Evolutionary conservation across 1,140 invertebrate genomes (phyloP), one percentile per base, ranked within the genome.

Genomic region (Melitaea cinxia): DNA sequence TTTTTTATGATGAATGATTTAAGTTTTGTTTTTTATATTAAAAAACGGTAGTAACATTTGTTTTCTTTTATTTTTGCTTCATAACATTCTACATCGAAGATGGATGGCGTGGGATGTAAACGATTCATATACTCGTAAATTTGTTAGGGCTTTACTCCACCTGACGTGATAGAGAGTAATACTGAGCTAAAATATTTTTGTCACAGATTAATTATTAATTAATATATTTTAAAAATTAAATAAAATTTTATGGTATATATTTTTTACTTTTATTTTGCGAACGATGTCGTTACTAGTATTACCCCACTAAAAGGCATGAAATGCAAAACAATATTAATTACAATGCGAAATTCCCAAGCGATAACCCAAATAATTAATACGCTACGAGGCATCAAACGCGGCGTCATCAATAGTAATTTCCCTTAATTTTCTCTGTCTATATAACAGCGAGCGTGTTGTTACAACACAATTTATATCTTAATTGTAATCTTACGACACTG

Each of bases 391-490:
- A 72, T 80, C 70, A 72, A 78, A 73, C 65, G 54, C 54, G 64
- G 28, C 69, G 68, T 73, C 71, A 72, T 68, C 68, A 77, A 68
- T 72, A 57, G 68, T 64, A 70, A 73, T 78, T 67, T 66, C 72
- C 71, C 67, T 80, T 78, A 68, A 80, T 76, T 72, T 68, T 67
- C 55, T 37, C 55, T 70, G 10, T 35, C 7, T 56, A 49, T 37
- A 14, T 54, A 59, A 35, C n/a, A 6, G 6, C 3, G 49, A 35
- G 50, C 50, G 56, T 65, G 56, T 70, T 67, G 52, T 60, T 65
- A 61, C 50, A 70, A 73, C 35, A 72, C 70, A 68, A 75, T 75
- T 77, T 73, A 69, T 76, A 73, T 78, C 67, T 61, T 62, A 75
- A 73, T 72, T 73, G 62, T 65, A 70, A 68, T 39, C 49, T 28